phyloP scores from a whole-genome alignment of 1,140 invertebrate species.

The Spodoptera litura region DNA sequence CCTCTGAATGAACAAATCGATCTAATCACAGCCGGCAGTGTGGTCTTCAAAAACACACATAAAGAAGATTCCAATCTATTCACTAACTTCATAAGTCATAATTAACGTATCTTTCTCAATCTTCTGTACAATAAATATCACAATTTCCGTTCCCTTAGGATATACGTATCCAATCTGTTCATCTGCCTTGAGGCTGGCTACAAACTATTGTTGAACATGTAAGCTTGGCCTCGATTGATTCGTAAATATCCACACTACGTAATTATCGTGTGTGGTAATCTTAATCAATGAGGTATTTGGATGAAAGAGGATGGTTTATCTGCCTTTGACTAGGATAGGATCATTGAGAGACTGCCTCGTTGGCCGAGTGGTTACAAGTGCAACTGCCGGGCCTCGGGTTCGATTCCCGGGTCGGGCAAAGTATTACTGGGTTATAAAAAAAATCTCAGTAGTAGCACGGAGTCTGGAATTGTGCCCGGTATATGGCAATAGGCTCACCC shows the following conservation, averaged over 20 bases:
- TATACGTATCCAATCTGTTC: not conserved
- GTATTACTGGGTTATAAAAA: no score
- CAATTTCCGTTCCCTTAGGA: conserved; percentile 21
- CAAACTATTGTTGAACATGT: conserved; percentile 25
- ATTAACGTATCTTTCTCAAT: not conserved
- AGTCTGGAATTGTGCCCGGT: no score
- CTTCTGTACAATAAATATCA: conserved; percentile 2
- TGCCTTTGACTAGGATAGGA: no score
- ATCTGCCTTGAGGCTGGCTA: conserved; percentile 4
- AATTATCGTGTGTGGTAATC: conserved; percentile 34
- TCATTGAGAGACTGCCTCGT: no score
- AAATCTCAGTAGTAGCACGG: no score
- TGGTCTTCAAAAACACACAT: conserved; percentile 13
- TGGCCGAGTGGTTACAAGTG: no score
- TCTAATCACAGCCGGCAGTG: conserved; percentile 3
- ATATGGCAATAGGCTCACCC: no score
- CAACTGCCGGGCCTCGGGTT: no score
- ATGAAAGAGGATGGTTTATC: not conserved
- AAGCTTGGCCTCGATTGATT: conserved; percentile 34
- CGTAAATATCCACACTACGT: conserved; percentile 16
- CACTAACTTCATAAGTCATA: conserved; percentile 5
- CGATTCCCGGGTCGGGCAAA: no score
- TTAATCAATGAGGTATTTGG: conserved; percentile 2
- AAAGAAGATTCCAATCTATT: conserved; percentile 29
- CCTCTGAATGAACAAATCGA: no score